A percentile compares a stretch with the other conserved stretches of the same genome.
phyloP scores from a whole-genome alignment of 2,797 vertebrate genomes.

The Channa striata region DNA sequence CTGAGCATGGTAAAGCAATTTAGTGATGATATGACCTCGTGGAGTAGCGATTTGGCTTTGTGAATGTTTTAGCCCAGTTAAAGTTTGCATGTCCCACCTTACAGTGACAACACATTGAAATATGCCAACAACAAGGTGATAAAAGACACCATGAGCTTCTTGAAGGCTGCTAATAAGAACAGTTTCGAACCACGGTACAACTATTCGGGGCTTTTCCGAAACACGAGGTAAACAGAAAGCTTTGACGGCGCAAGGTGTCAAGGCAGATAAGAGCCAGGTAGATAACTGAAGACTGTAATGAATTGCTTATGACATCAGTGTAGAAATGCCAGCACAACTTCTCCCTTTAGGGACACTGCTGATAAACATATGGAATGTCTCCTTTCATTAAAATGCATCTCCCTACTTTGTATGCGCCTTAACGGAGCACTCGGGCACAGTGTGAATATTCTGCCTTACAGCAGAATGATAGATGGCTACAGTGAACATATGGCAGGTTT shows the following conservation, averaged over 20 bases:
- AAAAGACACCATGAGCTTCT: not conserved
- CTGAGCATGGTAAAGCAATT: not conserved
- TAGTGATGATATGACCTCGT: not conserved
- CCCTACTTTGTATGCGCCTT: conserved; percentile 44
- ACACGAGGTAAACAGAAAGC: conserved; percentile 17
- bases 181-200: not conserved
- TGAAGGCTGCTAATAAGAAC: not conserved
- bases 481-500: conserved; percentile 37
- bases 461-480: conserved; percentile 32
- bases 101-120: not conserved
- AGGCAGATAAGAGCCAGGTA: conserved; percentile 60
- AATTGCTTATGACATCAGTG: conserved; percentile 70
- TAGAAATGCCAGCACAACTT: conserved; percentile 53
- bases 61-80: not conserved
- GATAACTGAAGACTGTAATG: conserved; percentile 60
- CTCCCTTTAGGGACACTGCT: conserved; percentile 43
- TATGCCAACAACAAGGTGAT: conserved; percentile 2
- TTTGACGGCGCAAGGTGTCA: conserved; percentile 42
- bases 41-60: not conserved
- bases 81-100: not conserved
- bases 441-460: conserved; percentile 7
- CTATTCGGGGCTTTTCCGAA: conserved; percentile 13
- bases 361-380: conserved; percentile 53
- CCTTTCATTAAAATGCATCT: conserved; percentile 46
- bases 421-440: conserved; percentile 2